phyloP scores from a whole-genome alignment of 2,888 invertebrate species.

The Oxyteleia sp. region DNA sequence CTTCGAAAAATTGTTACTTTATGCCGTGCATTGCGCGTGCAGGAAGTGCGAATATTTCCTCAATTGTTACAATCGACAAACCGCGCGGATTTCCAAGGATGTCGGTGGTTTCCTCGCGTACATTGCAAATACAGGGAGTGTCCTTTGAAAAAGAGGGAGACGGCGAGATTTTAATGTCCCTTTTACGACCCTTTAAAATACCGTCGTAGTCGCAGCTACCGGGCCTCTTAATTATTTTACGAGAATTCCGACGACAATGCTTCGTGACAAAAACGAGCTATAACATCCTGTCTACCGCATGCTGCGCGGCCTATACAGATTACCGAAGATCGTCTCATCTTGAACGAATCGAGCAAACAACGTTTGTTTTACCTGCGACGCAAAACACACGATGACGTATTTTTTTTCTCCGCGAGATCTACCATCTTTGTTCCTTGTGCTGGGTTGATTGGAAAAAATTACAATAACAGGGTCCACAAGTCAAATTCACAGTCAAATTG shows the following conservation, averaged over 20 bases:
- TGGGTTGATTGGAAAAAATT: too few species aligned
- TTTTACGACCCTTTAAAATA: conserved; percentile 87
- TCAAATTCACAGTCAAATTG: too few species aligned
- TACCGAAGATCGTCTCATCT: conserved; percentile 57
- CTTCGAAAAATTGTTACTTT: conserved; percentile 14
- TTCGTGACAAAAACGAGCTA: conserved; percentile 84
- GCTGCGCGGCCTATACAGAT: conserved; percentile 72
- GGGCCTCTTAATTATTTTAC: conserved; percentile 87
- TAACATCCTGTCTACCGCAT: conserved; percentile 84
- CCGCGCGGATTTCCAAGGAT: conserved; percentile 19
- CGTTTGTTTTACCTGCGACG: conserved; percentile 37
- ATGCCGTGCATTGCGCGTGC: background rate
- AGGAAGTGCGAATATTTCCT: conserved; percentile 40
- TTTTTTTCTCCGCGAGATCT: background rate
- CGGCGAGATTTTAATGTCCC: conserved; percentile 85
- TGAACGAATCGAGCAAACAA: conserved; percentile 47
- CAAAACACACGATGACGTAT: conserved; percentile 23
- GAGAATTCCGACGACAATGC: conserved; percentile 87
- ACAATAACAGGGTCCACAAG: too few species aligned
- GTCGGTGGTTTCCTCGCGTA: conserved; percentile 22
- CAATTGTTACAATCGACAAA: conserved; percentile 9
- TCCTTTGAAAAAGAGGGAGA: conserved; percentile 76
- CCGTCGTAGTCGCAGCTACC: conserved; percentile 83
- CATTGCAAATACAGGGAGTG: conserved; percentile 64
- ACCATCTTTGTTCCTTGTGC: background rate